Conservation (phyloP, 2,113 vertebrate species). For the Collichthys lucidus region DNA sequence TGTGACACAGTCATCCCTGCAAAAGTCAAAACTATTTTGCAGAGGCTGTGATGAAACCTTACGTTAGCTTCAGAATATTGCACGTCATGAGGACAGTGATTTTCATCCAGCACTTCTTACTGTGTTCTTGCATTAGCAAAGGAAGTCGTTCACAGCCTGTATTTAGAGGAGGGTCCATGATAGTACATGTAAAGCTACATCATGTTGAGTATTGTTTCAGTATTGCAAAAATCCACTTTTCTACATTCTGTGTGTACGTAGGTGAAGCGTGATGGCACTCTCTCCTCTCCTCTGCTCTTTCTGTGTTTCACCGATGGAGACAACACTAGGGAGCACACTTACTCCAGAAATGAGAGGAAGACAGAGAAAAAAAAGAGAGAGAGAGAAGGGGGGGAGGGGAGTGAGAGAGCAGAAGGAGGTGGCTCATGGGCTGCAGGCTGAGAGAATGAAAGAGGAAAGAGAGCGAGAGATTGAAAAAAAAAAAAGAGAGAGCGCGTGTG, state of each 20-base stretch:
- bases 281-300: conserved; percentile 3
- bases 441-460: conserved; percentile 30
- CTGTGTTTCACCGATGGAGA: conserved; percentile 29
- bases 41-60: not conserved
- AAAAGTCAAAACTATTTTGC: not conserved
- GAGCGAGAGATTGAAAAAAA: conserved; percentile 23
- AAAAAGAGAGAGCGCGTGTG: not conserved
- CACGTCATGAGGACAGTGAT: not conserved
- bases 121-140: not conserved
- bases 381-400: not conserved
- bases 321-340: conserved; percentile 86
- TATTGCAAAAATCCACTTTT: not conserved
- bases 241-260: not conserved
- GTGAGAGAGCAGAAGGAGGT: conserved; percentile 25
- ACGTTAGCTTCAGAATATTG: not conserved
- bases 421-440: conserved; percentile 47
- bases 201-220: not conserved
- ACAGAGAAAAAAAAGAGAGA: conserved; percentile 11
- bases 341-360: conserved; percentile 77
- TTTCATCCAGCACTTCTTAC: not conserved
- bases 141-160: not conserved
- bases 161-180: not conserved
- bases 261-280: not conserved
- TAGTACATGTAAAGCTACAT: not conserved
- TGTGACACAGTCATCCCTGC: not conserved